phyloP scores from a whole-genome alignment of 2,888 invertebrate species.

The Margaritifera margaritifera region DNA sequence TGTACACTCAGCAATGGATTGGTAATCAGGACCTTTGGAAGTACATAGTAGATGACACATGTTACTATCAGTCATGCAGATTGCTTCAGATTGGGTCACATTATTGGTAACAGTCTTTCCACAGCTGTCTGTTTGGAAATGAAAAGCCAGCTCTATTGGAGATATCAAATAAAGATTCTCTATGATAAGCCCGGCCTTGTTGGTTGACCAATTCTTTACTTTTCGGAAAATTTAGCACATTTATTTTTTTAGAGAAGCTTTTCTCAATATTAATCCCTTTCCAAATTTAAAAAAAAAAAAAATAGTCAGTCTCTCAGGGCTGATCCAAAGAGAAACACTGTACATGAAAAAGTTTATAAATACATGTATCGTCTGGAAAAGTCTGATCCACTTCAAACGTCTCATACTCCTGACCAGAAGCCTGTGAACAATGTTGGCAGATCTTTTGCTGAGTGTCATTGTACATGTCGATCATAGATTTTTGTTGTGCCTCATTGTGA shows the following conservation, averaged over 20 bases:
- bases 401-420: constrained; percentile 26
- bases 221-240: no score
- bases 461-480: constrained; percentile 61
- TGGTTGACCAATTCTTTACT: no score
- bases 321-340: background rate
- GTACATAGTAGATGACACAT: background rate
- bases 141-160: no score
- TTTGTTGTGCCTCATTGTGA: constrained; percentile 66
- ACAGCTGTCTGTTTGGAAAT: no score
- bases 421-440: constrained; percentile 30
- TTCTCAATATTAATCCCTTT: no score
- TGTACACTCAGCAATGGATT: background rate
- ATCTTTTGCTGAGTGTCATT: constrained; percentile 57
- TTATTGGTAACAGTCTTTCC: no score
- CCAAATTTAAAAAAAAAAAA: no score
- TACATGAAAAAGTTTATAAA: constrained; percentile 17
- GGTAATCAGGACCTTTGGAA: background rate
- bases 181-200: no score
- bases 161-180: no score
- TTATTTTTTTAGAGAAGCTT: no score
- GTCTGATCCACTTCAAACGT: constrained; percentile 45
- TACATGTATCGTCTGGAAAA: constrained; percentile 57
- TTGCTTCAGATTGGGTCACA: no score
- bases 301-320: no score
- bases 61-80: background rate